Evolutionary conservation across 2,888 invertebrate species (phyloP).

Genomic region (Cremastinae sp.): DNA sequence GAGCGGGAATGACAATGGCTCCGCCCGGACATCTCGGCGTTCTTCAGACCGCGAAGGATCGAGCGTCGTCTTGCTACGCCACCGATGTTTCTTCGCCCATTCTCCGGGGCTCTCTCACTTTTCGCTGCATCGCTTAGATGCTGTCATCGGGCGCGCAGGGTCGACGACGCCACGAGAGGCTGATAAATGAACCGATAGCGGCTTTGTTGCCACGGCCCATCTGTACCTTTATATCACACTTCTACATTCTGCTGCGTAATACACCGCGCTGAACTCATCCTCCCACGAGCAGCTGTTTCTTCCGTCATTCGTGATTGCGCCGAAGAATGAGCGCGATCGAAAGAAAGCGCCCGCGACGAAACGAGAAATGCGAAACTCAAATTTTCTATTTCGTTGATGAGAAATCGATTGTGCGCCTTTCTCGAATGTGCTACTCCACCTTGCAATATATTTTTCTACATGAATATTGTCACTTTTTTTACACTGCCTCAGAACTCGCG

Average conservation of each 20-base stretch:
- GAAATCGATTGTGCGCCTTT: not conserved
- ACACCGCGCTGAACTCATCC: slow-evolving; percentile 43
- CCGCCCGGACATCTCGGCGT: slow-evolving; percentile 55
- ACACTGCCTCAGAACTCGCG: too few relatives aligned
- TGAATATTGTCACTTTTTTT: too few relatives aligned
- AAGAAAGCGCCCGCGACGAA: slow-evolving; percentile 6
- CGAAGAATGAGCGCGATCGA: slow-evolving; percentile 27
- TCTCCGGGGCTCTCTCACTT: too few relatives aligned
- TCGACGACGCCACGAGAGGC: slow-evolving; percentile 71
- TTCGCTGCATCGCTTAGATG: slow-evolving; percentile 61
- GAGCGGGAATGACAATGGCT: slow-evolving; percentile 70
- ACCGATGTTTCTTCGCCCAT: slow-evolving; percentile 40
- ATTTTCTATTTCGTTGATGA: slow-evolving; percentile 2
- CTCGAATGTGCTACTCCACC: too few relatives aligned
- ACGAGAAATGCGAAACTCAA: slow-evolving; percentile 10
- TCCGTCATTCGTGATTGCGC: slow-evolving; percentile 57
- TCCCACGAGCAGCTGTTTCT: slow-evolving; percentile 50
- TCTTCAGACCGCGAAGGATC: slow-evolving; percentile 55
- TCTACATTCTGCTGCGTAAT: slow-evolving; percentile 48
- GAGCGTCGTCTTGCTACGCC: slow-evolving; percentile 61
- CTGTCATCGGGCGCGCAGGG: slow-evolving; percentile 61
- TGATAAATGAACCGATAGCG: slow-evolving; percentile 79
- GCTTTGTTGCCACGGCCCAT: slow-evolving; percentile 73
- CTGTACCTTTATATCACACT: slow-evolving; percentile 72
- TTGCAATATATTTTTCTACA: too few relatives aligned